phyloP scores from a whole-genome alignment of 2,113 vertebrate species.

The Archocentrus centrarchus region DNA sequence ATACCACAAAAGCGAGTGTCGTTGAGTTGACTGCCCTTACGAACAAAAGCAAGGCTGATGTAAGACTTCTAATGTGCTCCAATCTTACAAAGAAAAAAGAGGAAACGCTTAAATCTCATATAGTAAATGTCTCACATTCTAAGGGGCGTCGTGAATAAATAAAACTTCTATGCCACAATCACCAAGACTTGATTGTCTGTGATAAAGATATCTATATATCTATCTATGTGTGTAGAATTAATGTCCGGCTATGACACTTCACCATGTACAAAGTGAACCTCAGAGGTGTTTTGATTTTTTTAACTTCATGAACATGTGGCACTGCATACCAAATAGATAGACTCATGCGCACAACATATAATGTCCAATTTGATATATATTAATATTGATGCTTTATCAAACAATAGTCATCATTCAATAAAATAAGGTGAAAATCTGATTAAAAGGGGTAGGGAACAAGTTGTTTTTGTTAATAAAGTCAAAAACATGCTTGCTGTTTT shows the following conservation, averaged over 20 bases:
- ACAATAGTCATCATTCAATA: conserved; percentile 37
- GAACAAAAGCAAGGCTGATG: conserved; percentile 26
- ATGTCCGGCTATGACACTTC: conserved; percentile 67
- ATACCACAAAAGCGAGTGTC: conserved; percentile 53
- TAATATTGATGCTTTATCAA: conserved; percentile 53
- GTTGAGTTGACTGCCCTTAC: not conserved
- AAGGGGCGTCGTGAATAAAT: conserved; percentile 57
- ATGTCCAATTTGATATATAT: conserved; percentile 57
- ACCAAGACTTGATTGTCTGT: conserved; percentile 76
- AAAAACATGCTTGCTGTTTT: conserved; percentile 51
- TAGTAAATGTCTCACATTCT: conserved; percentile 55
- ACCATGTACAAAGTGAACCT: conserved; percentile 72
- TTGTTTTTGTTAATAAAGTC: conserved; percentile 26
- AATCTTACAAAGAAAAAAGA: conserved; percentile 43
- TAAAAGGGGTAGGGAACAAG: conserved; percentile 24
- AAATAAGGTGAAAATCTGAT: not conserved
- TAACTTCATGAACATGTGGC: conserved; percentile 54
- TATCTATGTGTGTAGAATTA: conserved; percentile 57
- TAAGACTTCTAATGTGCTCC: conserved; percentile 9
- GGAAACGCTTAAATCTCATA: conserved; percentile 35
- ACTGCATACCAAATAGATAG: conserved; percentile 52
- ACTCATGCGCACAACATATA: conserved; percentile 65
- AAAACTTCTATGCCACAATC: conserved; percentile 72
- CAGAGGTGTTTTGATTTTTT: conserved; percentile 42
- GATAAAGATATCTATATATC: conserved; percentile 74